Base-by-base conservation (phyloP, 1,140 invertebrate genomes). In the Zaprionus gabonicus region DNA sequence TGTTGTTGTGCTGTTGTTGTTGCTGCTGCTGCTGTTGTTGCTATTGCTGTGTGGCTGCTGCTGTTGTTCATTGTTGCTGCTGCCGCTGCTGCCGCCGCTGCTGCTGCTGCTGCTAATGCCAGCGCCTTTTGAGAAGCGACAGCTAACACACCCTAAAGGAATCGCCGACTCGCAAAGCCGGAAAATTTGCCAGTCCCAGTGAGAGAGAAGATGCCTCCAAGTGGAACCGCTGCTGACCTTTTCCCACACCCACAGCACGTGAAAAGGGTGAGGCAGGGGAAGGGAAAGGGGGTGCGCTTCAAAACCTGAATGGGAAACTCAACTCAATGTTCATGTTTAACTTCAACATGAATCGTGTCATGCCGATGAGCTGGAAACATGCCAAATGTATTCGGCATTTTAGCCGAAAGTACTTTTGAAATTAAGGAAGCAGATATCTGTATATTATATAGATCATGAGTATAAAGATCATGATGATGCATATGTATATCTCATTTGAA, bases 61-160 rank as follows among this genome's bases (percentile, higher is more conserved):
- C 7, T 68, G 56, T 38, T 67, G 36, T 31, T 46, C 20, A 13
- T 27, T 36, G 20, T 55, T 56, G 28, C 15, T 49, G 23, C 25
- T 31, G 25, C 25, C 20, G 31, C 31, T 65, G 31, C 20, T 15
- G 23, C 7, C 58, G 56, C 28, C 58, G 36, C 15, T 49, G 23
- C 25, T 31, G 25, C 25, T 51, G 20, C 27, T 71, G 51, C 15
- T 57, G 51, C 25, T 41, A 36, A 13, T 62, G 59, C 38, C 34
- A 23, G 17, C 28, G 64, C 56, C 64, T 77, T 71, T 57, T 28
- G 51, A 78, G 82, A 69, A 85, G 79, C 82, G 82, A 71, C 81
- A 70, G 68, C 31, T 36, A 66, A 67, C 82, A 85, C 82, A 86
- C 82, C 82, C 79, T 12, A 44, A 68, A 74, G 69, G 27, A 80